Conservation (phyloP, 2,113 vertebrate species). For the Festucalex cinctus region DNA sequence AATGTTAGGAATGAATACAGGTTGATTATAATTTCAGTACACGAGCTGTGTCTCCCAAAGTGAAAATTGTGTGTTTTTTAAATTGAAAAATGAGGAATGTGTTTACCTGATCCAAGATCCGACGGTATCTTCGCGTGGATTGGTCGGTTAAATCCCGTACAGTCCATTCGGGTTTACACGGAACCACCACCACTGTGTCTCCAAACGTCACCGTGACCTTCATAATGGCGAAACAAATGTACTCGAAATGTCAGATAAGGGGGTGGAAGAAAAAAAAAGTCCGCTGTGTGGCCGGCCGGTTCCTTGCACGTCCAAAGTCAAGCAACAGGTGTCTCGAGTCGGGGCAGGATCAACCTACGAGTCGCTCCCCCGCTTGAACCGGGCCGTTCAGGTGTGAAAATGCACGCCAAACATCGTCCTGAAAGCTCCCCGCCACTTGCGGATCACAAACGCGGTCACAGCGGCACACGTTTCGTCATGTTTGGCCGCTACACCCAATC, state of each 20-base stretch:
- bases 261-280: not conserved
- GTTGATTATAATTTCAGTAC: no score
- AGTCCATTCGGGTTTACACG: slow-evolving; percentile 81
- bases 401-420: not conserved
- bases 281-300: slow-evolving; percentile 1
- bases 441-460: not conserved
- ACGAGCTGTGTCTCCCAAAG: no score
- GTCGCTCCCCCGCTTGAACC: not conserved
- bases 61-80: no score
- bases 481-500: slow-evolving; percentile 37
- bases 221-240: slow-evolving; percentile 60
- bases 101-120: slow-evolving; percentile 80
- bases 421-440: fast-evolving
- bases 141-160: slow-evolving; percentile 84
- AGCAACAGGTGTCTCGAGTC: slow-evolving; percentile 70
- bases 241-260: not conserved
- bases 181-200: slow-evolving; percentile 83
- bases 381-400: not conserved
- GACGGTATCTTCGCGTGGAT: slow-evolving; percentile 83
- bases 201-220: slow-evolving; percentile 91
- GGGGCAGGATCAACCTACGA: slow-evolving; percentile 29
- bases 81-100: not conserved
- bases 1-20: not conserved
- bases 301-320: slow-evolving; percentile 40
- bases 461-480: slow-evolving; percentile 18